A percentile compares a stretch with the other conserved stretches of the same genome.
These are phyloP conservation scores for Neoseiulus cucumeris DNA, from an alignment of 1,140 invertebrate species.

Conservation along the genomic window DNA sequence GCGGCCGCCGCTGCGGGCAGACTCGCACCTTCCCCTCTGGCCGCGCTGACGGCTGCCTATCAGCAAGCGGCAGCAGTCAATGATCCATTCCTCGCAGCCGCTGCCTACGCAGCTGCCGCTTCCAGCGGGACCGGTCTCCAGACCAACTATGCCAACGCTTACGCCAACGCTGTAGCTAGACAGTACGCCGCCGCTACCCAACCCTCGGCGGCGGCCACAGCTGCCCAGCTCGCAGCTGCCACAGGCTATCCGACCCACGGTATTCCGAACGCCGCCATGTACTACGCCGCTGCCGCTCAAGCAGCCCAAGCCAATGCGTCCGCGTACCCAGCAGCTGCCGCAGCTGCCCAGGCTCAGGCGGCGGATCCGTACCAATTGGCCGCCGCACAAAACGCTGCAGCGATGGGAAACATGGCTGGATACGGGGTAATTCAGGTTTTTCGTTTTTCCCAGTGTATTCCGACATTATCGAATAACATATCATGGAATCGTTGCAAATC, in stretches of 20 bases:
- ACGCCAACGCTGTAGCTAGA: neutral
- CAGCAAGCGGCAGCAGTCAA: neutral
- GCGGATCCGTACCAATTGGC: neutral
- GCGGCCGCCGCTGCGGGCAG: neutral
- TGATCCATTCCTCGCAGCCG: constrained; percentile 6
- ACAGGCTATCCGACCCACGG: neutral
- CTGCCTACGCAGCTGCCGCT: constrained; percentile 6
- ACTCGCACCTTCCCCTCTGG: constrained; percentile 5
- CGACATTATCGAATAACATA: neutral
- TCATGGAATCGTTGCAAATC: neutral
- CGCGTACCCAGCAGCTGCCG: neutral
- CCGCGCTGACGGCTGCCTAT: constrained; percentile 4
- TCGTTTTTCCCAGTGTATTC: neutral
- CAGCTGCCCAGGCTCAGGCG: neutral
- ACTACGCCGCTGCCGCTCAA: constrained; percentile 3
- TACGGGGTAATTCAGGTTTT: neutral
- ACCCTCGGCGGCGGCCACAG: neutral
- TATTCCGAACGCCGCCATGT: constrained; percentile 3
- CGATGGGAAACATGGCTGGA: neutral
- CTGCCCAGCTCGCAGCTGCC: constrained; percentile 7
- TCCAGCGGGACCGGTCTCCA: neutral
- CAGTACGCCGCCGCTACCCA: constrained; percentile 9
- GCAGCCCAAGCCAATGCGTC: constrained; percentile 2
- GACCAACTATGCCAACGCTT: constrained; percentile 10
- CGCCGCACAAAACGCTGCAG: neutral